A percentile compares a stretch with the other conserved stretches of the same genome.
These are phyloP conservation scores for Andrena haemorrhoa DNA, from an alignment of 2,888 invertebrate genomes.

Conservation along the genomic window DNA sequence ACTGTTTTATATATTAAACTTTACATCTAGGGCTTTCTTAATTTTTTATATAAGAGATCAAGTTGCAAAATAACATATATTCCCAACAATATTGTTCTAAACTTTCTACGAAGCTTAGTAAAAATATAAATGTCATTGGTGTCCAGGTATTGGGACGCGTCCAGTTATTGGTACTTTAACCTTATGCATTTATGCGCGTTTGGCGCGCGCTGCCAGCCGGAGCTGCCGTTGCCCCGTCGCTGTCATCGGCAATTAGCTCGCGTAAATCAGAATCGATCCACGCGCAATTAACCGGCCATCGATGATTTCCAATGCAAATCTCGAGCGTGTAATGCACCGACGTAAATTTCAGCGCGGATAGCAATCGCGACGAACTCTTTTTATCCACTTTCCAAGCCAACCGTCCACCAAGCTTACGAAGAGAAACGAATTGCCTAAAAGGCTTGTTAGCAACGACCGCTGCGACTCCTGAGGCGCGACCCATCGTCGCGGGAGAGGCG, in stretches of 20 bases:
- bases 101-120: too few relatives aligned
- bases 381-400: not conserved
- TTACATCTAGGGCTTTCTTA: too few relatives aligned
- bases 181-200: constrained; percentile 51
- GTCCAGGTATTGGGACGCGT: too few relatives aligned
- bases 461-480: constrained; percentile 21
- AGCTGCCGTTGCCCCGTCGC: constrained; percentile 34
- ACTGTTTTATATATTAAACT: too few relatives aligned
- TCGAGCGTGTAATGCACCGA: not conserved
- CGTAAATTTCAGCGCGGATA: not conserved
- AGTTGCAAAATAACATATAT: too few relatives aligned
- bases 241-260: constrained; percentile 57
- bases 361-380: not conserved
- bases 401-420: not conserved
- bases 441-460: not conserved
- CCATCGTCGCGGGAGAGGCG: constrained; percentile 41
- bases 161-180: too few relatives aligned
- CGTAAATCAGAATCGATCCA: constrained; percentile 50
- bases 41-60: too few relatives aligned
- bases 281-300: constrained; percentile 46
- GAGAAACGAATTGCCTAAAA: constrained; percentile 4
- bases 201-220: constrained; percentile 21
- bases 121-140: too few relatives aligned
- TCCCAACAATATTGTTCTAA: too few relatives aligned
- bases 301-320: constrained; percentile 42